Conservation (phyloP, 1,140 invertebrate species). For the Papilio helenus region DNA sequence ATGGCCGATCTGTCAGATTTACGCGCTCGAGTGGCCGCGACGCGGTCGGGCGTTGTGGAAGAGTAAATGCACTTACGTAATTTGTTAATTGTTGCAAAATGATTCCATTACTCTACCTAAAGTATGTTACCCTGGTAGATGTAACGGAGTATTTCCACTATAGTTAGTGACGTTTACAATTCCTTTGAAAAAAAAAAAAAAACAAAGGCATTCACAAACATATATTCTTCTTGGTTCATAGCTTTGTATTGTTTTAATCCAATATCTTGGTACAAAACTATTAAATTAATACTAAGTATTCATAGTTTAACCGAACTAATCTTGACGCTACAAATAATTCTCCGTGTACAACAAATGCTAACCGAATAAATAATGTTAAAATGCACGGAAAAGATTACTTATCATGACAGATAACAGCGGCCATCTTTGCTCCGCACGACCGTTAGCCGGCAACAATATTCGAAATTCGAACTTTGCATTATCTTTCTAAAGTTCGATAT, state of each 20-base stretch:
- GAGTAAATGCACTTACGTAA: conserved; percentile 11
- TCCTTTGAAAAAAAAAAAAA: no score
- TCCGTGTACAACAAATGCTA: conserved; percentile 27
- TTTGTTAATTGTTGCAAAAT: conserved; percentile 7
- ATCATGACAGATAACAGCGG: conserved; percentile 52
- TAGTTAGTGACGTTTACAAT: no score
- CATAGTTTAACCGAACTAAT: conserved; percentile 4
- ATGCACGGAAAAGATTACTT: conserved; percentile 43
- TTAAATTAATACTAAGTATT: not conserved
- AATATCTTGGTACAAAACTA: not conserved
- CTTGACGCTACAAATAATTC: conserved; percentile 18
- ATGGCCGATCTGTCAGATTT: conserved; percentile 30
- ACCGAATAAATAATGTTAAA: conserved; percentile 46
- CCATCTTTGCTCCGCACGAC: conserved; percentile 50
- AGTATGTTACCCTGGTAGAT: not conserved
- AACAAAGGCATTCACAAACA: no score
- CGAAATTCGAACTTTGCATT: conserved; percentile 60
- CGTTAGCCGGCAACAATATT: conserved; percentile 49
- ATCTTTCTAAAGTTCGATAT: conserved; percentile 61
- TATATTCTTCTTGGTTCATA: no score
- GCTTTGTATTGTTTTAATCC: no score
- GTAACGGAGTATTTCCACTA: not conserved
- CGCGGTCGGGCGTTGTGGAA: not conserved
- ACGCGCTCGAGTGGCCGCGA: conserved; percentile 34
- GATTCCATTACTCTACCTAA: not conserved